phyloP scores from a whole-genome alignment of 2,797 vertebrate species.

The Neosilurus mollespiculum region DNA sequence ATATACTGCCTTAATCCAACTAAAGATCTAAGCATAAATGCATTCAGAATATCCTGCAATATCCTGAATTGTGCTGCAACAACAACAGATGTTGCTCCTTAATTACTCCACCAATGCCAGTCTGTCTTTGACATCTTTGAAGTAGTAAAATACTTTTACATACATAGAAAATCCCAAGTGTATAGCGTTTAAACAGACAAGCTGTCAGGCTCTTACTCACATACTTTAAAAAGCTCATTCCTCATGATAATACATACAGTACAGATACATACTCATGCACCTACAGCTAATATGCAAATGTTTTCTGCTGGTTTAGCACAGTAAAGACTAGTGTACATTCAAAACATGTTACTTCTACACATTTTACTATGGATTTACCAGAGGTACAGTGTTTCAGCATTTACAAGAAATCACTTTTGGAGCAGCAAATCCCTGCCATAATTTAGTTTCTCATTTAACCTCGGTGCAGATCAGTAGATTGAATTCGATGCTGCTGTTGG shows the following conservation, averaged over 20 bases:
- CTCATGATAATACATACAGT: not conserved
- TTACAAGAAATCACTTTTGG: constrained; percentile 15
- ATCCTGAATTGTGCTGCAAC: constrained; percentile 8
- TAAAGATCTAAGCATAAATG: not conserved
- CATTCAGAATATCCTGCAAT: not conserved
- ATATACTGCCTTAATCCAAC: not conserved
- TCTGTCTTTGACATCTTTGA: constrained; percentile 23
- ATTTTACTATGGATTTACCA: not conserved
- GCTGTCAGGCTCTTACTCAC: constrained; percentile 1
- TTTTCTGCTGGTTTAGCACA: not conserved
- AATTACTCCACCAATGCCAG: constrained; percentile 41
- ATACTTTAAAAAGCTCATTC: constrained; percentile 1
- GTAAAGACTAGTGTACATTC: not conserved
- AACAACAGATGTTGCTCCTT: constrained; percentile 42
- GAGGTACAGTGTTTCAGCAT: not conserved
- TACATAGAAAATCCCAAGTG: not conserved
- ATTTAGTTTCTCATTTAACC: constrained; percentile 38
- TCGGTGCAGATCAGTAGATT: constrained; percentile 43
- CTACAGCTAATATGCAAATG: not conserved
- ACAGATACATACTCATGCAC: not conserved
- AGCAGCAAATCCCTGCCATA: not conserved
- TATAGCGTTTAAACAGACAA: constrained; percentile 15
- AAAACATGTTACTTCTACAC: not conserved
- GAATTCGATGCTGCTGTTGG: constrained; percentile 36
- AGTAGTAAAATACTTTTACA: not conserved